Conservation (phyloP, 2,888 invertebrate genomes). For the Troides oblongomaculatus region DNA sequence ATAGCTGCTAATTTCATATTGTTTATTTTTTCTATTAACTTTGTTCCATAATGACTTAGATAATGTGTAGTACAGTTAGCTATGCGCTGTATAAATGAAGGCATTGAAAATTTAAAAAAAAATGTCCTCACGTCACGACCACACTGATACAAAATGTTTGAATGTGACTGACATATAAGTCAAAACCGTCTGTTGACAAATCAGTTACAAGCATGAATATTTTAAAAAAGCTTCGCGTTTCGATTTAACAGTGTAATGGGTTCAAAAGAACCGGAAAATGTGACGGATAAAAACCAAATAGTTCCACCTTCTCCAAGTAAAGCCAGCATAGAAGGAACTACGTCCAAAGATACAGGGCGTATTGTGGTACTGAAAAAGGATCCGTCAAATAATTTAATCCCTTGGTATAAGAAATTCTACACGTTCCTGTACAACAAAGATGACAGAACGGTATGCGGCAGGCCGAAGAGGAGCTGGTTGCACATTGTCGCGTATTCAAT, state of each 20-base stretch:
- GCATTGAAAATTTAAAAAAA: no score
- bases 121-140: slow-evolving; percentile 7
- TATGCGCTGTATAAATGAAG: no score
- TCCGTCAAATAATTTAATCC: slow-evolving; percentile 12
- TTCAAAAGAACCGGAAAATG: slow-evolving; percentile 7
- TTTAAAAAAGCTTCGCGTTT: slow-evolving; percentile 9
- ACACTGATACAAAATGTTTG: slow-evolving; percentile 17
- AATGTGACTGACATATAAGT: slow-evolving; percentile 18
- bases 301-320: slow-evolving; percentile 10
- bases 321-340: slow-evolving; percentile 26
- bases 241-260: slow-evolving; percentile 14
- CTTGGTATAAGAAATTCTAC: slow-evolving; percentile 37
- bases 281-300: slow-evolving; percentile 4
- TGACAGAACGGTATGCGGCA: slow-evolving; percentile 46
- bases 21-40: no score
- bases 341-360: slow-evolving; percentile 31
- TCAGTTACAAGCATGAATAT: slow-evolving; percentile 12
- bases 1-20: no score
- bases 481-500: slow-evolving; percentile 51
- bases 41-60: no score
- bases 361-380: slow-evolving; percentile 2
- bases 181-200: not conserved
- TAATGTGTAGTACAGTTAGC: no score
- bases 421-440: slow-evolving; percentile 50
- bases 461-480: slow-evolving; percentile 58